Percentiles rank a stretch among this genome's conserved stretches.
phyloP scores from a whole-genome alignment of 1,140 invertebrate genomes.

The Eriosoma lanigerum region DNA sequence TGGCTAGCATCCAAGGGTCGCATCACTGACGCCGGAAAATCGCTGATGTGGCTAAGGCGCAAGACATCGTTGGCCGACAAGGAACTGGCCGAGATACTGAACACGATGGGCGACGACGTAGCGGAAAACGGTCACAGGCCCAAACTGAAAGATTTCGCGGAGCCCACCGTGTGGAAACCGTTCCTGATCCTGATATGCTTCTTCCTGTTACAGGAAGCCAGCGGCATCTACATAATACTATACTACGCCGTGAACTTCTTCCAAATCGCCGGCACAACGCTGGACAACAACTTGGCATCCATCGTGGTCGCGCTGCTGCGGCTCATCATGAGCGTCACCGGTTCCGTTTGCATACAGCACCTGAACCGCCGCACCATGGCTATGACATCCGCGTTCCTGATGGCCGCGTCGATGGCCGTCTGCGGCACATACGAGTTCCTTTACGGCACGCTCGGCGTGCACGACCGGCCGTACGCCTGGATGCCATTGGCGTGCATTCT shows the following conservation, averaged over 20 bases:
- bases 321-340: conserved; percentile 68
- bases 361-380: conserved; percentile 70
- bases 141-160: conserved; percentile 54
- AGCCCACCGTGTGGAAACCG: conserved; percentile 64
- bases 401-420: conserved; percentile 64
- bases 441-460: conserved; percentile 58
- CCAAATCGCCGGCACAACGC: conserved; percentile 66
- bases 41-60: conserved; percentile 64
- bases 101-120: conserved; percentile 53
- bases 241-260: conserved; percentile 75
- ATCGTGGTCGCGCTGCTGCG: conserved; percentile 73
- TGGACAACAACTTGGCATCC: conserved; percentile 70
- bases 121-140: not conserved
- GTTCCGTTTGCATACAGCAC: conserved; percentile 70
- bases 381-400: conserved; percentile 66
- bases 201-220: conserved; percentile 71
- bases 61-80: conserved; percentile 63
- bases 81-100: conserved; percentile 63
- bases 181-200: conserved; percentile 67
- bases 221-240: conserved; percentile 74
- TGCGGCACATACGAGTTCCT: conserved; percentile 60
- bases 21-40: conserved; percentile 62
- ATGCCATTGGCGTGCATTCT: conserved; percentile 67
- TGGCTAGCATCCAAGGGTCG: conserved; percentile 64
- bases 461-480: conserved; percentile 60